A percentile compares a stretch with the other conserved stretches of the same genome.
Evolutionary conservation across 2,113 vertebrate species (phyloP).

Genomic region (Dicerorhinus sumatrensis): DNA sequence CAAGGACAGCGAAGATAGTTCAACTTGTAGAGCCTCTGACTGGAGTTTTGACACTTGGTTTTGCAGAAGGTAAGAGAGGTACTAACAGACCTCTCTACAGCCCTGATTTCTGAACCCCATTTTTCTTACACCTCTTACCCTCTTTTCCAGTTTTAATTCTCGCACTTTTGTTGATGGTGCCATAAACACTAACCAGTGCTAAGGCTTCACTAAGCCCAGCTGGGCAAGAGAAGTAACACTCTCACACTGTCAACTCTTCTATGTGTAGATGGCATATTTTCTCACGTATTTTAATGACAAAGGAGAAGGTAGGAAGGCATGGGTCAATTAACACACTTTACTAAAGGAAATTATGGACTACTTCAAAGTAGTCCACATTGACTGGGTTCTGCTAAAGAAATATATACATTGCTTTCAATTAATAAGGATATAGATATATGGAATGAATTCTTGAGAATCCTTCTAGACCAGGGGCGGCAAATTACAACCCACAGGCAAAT

Average conservation of each 20-base stretch:
- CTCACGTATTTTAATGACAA: constrained; percentile 12
- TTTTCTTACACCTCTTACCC: neutral
- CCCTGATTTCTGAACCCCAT: neutral
- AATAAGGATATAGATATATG: neutral
- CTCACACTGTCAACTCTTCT: neutral
- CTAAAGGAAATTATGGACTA: neutral
- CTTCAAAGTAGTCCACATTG: neutral
- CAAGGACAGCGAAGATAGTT: neutral
- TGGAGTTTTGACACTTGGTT: neutral
- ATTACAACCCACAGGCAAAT: neutral
- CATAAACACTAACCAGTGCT: neutral
- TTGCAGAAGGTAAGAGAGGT: neutral
- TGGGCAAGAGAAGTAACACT: neutral
- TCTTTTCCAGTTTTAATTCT: neutral
- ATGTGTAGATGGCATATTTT: neutral
- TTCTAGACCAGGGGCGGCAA: neutral
- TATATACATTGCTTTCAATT: neutral
- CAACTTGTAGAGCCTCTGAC: neutral
- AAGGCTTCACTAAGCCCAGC: neutral
- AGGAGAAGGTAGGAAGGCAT: neutral
- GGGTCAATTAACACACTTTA: neutral
- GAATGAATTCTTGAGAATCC: neutral
- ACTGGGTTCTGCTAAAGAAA: constrained; percentile 4
- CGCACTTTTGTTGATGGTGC: neutral
- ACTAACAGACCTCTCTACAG: neutral